A percentile compares a stretch with the other conserved stretches of the same genome.
Evolutionary conservation across 2,888 invertebrate genomes (phyloP).

Genomic region (Spilosoma lubricipeda): DNA sequence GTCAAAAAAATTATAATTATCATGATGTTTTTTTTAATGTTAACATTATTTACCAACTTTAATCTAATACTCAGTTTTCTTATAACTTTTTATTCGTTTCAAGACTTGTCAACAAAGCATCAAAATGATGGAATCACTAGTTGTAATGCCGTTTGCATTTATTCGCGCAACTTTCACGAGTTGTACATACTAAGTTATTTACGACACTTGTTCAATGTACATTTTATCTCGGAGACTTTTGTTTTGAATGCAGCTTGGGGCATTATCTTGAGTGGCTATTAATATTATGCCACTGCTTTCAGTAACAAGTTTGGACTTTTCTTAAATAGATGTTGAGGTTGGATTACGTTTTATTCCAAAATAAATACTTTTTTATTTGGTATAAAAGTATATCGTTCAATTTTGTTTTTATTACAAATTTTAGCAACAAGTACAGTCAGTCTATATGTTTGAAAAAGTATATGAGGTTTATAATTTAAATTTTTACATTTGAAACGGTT

Average conservation of each 20-base stretch:
- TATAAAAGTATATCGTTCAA: too few species aligned
- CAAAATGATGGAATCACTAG: conserved; percentile 22
- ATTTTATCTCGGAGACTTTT: conserved; percentile 33
- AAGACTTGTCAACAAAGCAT: not conserved
- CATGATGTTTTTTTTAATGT: too few species aligned
- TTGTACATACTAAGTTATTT: conserved; percentile 41
- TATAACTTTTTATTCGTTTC: not conserved
- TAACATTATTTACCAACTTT: too few species aligned
- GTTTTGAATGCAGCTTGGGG: conserved; percentile 28
- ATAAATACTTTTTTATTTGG: not conserved
- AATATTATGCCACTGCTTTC: not conserved
- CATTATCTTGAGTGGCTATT: conserved; percentile 22
- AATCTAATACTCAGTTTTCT: too few species aligned
- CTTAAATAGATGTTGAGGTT: not conserved
- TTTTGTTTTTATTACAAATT: too few species aligned
- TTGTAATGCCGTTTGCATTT: conserved; percentile 55
- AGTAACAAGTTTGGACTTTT: not conserved
- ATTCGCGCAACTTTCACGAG: conserved; percentile 47
- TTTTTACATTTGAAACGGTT: not conserved
- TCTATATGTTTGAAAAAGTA: too few species aligned
- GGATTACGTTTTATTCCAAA: not conserved
- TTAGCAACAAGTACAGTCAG: too few species aligned
- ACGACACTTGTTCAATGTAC: conserved; percentile 29
- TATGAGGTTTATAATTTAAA: too few species aligned
- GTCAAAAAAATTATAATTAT: too few species aligned